Percentiles rank a stretch among this genome's conserved stretches.
phyloP scores from a whole-genome alignment of 2,797 vertebrate genomes.

The Pogoniulus pusillus region DNA sequence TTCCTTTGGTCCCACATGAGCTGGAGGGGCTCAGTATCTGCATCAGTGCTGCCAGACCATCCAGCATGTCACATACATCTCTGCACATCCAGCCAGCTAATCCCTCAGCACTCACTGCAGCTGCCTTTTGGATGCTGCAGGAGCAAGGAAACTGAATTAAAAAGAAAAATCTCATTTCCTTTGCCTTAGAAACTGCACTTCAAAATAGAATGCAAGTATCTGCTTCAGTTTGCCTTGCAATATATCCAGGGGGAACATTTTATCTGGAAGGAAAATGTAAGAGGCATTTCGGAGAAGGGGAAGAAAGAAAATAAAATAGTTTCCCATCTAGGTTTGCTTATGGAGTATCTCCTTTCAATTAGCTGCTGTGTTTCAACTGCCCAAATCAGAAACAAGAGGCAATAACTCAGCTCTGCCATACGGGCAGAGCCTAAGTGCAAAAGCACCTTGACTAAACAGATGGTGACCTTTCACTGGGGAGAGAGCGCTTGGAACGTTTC shows the following conservation, averaged over 20 bases:
- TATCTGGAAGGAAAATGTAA: not conserved
- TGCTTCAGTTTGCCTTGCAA: not conserved
- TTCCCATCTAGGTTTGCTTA: not conserved
- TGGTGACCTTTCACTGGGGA: slow-evolving; percentile 63
- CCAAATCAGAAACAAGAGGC: slow-evolving; percentile 55
- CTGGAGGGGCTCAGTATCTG: not conserved
- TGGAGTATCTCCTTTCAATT: slow-evolving; percentile 49
- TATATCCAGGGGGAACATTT: not conserved
- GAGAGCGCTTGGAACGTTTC: slow-evolving; percentile 45
- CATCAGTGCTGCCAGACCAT: not conserved
- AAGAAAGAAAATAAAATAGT: not conserved
- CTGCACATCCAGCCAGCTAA: not conserved
- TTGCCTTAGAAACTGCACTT: not conserved
- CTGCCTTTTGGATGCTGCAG: not conserved
- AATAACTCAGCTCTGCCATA: not conserved
- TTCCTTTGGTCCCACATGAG: not conserved
- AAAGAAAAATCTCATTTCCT: not conserved
- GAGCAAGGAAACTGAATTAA: not conserved
- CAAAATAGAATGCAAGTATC: not conserved
- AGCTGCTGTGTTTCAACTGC: slow-evolving; percentile 63
- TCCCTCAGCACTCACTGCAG: not conserved
- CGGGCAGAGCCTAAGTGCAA: not conserved
- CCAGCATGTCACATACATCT: not conserved
- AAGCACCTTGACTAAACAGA: slow-evolving; percentile 65
- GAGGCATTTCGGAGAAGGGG: not conserved